Evolutionary conservation across 2,888 invertebrate species (phyloP), one percentile per base, ranked within the genome.

Genomic region (Caenorhabditis becei): DNA sequence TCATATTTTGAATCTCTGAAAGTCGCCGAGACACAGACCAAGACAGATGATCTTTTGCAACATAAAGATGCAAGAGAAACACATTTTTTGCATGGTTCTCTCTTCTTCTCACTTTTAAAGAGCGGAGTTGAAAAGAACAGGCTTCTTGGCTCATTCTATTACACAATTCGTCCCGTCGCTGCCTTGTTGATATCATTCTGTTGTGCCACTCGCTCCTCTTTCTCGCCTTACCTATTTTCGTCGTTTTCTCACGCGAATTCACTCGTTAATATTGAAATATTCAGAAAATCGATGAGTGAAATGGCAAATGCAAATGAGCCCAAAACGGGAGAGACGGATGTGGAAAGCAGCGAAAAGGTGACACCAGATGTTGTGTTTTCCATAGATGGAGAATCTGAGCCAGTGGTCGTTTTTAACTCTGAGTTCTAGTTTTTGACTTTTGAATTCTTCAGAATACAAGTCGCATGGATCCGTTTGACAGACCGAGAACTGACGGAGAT

Each of bases 391-490:
- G 51, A 65, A 37, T 49, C 65, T n/a, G 54, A 71, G 51, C 44
- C 41, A 24, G 32, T 71, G 20, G 28, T 4, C 16, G 1, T 26
- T 53, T 26, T 65, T 2, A 20, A 14, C 0, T 56, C 0, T 56
- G 14, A n/a, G 8, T 26, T 37, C 24, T 5, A 35, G 53, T 53
- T 23, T 37, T 18, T 4, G 20, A 58, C 11, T 18, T 58, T 5
- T 2, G 2, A 20, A 7, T 47, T 11, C 56, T 72, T n/a, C 18
- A 62, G 71, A 24, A 62, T 16, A 26, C n/a, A 14, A 11, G n/a
- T 14, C 47, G 37, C 26, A 63, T 61, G 63, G 65, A 65, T 8
- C 80, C 80, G 16, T 80, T 80, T 16, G 71, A 80, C 23, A 32
- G 71, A 14, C 77, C 80, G 16, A 80, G 77, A 44, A 26, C 2